Conservation (phyloP, 2,113 vertebrate species). For the Dasyornis broadbenti region DNA sequence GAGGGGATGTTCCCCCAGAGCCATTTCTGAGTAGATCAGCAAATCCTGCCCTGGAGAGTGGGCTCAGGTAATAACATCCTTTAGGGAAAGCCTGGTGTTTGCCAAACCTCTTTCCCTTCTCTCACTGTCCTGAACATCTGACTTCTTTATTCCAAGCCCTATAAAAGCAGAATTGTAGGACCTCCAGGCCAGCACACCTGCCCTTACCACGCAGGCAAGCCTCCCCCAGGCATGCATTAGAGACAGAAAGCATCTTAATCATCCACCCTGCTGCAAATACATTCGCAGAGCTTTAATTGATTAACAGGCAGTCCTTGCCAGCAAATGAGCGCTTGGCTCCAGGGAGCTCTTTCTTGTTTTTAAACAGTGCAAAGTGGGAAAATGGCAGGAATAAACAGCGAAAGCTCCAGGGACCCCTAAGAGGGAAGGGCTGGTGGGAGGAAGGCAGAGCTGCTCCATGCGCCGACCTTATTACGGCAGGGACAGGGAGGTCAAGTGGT, state of each 20-base stretch:
- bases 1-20: background rate
- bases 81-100: background rate
- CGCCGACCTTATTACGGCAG: background rate
- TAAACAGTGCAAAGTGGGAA: conserved; percentile 55
- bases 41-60: background rate
- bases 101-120: background rate
- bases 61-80: background rate
- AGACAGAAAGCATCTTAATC: conserved; percentile 48
- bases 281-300: conserved; percentile 38
- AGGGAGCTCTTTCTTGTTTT: conserved; percentile 61
- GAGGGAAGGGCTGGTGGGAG: background rate
- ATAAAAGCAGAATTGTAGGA: background rate
- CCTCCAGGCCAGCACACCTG: background rate
- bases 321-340: conserved; percentile 36
- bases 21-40: background rate
- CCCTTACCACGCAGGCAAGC: background rate
- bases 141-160: background rate
- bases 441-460: background rate
- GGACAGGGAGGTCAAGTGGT: background rate
- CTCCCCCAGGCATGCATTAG: background rate
- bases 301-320: conserved; percentile 52
- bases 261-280: conserved; percentile 23
- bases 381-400: conserved; percentile 12
- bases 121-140: background rate
- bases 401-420: background rate